These are phyloP conservation scores for Cercopithecus mona DNA, from an alignment of 2,113 vertebrate genomes.

Conservation along the genomic window DNA sequence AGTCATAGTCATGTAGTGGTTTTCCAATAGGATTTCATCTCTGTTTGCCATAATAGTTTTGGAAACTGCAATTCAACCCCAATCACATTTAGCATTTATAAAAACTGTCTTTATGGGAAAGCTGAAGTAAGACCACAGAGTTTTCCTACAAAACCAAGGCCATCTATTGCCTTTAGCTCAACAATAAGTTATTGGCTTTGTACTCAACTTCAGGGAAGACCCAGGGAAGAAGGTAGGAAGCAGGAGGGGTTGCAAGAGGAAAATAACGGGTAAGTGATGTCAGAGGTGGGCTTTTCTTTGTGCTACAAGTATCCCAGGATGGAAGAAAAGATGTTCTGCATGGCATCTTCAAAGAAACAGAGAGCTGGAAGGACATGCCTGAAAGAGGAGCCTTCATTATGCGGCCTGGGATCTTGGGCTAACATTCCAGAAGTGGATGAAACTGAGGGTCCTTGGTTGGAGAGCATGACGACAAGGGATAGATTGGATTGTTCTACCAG, in stretches of 20 bases:
- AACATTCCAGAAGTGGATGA: neutral
- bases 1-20: conserved; percentile 80
- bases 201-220: neutral
- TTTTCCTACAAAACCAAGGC: conserved; percentile 56
- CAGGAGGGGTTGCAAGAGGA: neutral
- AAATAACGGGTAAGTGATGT: neutral
- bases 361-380: neutral
- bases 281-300: neutral
- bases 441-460: neutral
- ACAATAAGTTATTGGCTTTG: neutral
- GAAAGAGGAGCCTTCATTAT: neutral
- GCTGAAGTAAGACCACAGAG: conserved; percentile 58
- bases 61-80: conserved; percentile 72
- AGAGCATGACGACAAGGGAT: neutral
- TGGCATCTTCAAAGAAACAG: conserved; percentile 14
- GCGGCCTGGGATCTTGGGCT: neutral
- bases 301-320: neutral
- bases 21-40: conserved; percentile 73
- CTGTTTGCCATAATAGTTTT: conserved; percentile 69
- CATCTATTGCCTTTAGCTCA: conserved; percentile 3
- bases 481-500: neutral
- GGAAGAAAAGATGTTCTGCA: neutral
- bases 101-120: conserved; percentile 76
- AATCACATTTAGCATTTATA: conserved; percentile 64
- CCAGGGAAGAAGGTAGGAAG: neutral